phyloP scores from a whole-genome alignment of 1,140 invertebrate genomes.

The Drosophila kikkawai region DNA sequence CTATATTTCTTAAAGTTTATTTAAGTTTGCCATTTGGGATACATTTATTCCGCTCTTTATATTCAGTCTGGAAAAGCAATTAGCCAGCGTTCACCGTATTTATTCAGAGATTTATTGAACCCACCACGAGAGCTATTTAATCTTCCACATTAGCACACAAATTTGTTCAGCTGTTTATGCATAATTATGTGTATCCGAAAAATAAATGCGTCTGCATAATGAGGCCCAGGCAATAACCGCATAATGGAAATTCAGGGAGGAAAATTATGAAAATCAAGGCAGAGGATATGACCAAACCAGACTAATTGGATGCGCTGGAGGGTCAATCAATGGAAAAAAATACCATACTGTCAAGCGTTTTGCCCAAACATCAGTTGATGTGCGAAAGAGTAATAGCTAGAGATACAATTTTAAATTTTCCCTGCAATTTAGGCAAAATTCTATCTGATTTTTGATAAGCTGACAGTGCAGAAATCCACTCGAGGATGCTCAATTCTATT shows the following conservation, averaged over 20 bases:
- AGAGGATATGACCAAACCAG: background rate
- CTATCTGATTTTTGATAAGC: background rate
- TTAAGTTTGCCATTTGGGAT: background rate
- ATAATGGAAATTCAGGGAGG: constrained; percentile 27
- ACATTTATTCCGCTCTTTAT: background rate
- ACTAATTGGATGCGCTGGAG: constrained; percentile 26
- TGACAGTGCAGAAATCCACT: background rate
- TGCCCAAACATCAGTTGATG: background rate
- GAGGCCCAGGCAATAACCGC: constrained; percentile 20
- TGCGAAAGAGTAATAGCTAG: background rate
- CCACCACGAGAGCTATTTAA: constrained; percentile 24
- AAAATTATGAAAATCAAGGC: constrained; percentile 17
- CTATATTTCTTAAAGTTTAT: background rate
- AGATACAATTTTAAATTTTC: background rate
- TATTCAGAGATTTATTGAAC: constrained; percentile 29
- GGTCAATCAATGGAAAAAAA: constrained; percentile 1
- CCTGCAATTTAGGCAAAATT: background rate
- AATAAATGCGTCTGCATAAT: constrained; percentile 46
- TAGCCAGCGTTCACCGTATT: constrained; percentile 21
- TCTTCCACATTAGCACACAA: constrained; percentile 38
- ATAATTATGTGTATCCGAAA: constrained; percentile 36
- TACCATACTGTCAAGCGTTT: background rate
- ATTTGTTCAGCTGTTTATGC: constrained; percentile 43
- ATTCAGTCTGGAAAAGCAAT: constrained; percentile 18
- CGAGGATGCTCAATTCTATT: background rate